Evolutionary conservation across 2,888 invertebrate genomes (phyloP), one percentile per base, ranked within the genome.

Genomic region (Drosophila peninsularis): DNA sequence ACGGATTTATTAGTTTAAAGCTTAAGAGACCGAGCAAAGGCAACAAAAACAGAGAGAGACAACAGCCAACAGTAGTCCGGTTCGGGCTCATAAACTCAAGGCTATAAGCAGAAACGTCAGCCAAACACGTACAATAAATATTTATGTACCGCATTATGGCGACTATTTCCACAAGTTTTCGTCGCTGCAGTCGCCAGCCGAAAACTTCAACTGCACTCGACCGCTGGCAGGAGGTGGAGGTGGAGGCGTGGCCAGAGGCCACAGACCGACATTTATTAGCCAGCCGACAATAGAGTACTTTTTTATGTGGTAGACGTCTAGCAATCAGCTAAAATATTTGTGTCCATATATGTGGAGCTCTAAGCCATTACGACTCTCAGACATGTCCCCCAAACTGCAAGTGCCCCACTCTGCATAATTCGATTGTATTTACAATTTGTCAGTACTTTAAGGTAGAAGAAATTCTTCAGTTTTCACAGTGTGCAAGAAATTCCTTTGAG

Each of bases 81-180:
- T 54, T 63, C 39, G 39, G 66, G 36, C 58, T 73, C 52, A 58
- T 62, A 73, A 73, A 62, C 56, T 66, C 61, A 58, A 74, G 68
- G 67, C 52, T 54, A 37, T 32, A 57, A 64, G 32, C 21, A 47
- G 54, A 61, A 68, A 47, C 47, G 66, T 45, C 62, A 57, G 62
- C 62, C 62, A 69, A 74, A 61, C 65, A 78, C 78, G 75, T 74
- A 66, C 64, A 37, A 78, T 83, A 86, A 83, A 86, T 81, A 86
- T 83, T 75, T 75, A 73, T 71, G 47, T 54, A 56, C 63, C 75
- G 78, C 78, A 83, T 69, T 80, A 75, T 60, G 72, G 54, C 50
- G 66, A 65, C 58, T 49, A 58, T 70, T 82, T 45, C 47, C 63
- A 55, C 61, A 54, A 68, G 49, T 66, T 62, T 52, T 58, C 30